Percentiles rank a stretch among this genome's conserved stretches.
Evolutionary conservation across 2,113 vertebrate genomes (phyloP).

Genomic region (Hippocampus abdominalis): DNA sequence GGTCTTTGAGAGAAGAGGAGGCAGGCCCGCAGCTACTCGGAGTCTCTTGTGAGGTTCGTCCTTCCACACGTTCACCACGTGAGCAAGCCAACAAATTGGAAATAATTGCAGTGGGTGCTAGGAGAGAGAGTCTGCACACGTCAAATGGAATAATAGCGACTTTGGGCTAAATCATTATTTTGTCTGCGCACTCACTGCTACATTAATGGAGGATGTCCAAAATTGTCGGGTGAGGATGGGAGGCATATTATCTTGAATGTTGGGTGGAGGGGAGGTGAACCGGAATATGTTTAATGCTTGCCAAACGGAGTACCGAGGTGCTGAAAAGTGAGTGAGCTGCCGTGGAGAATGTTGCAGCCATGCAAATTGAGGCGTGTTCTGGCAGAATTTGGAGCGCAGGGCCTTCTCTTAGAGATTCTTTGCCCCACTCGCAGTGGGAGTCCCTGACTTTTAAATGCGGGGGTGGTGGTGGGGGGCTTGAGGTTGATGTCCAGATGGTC

Average conservation of each 20-base stretch:
- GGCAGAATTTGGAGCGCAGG: slow-evolving; percentile 46
- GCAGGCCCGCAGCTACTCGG: slow-evolving; percentile 19
- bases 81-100: slow-evolving; percentile 1
- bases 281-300: slow-evolving; percentile 1
- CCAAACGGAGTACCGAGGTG: slow-evolving; percentile 7
- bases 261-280: slow-evolving; percentile 3
- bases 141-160: slow-evolving; percentile 23
- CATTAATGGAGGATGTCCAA: slow-evolving; percentile 11
- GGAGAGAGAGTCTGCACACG: slow-evolving; percentile 16
- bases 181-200: slow-evolving; percentile 6
- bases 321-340: slow-evolving; percentile 2
- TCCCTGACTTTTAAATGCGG: slow-evolving; percentile 21
- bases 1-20: slow-evolving; percentile 22
- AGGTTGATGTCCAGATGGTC: slow-evolving; percentile 38
- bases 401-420: slow-evolving; percentile 16
- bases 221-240: slow-evolving; percentile 10
- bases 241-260: background rate
- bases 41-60: slow-evolving; percentile 16
- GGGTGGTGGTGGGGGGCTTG: background rate
- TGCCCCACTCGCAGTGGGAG: background rate
- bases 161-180: slow-evolving; percentile 13
- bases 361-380: slow-evolving; percentile 36
- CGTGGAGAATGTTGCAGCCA: slow-evolving; percentile 11
- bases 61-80: slow-evolving; percentile 12
- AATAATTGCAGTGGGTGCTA: slow-evolving; percentile 4